Evolutionary conservation across 2,888 invertebrate genomes (phyloP).

Genomic region (Ophion obscuratus): DNA sequence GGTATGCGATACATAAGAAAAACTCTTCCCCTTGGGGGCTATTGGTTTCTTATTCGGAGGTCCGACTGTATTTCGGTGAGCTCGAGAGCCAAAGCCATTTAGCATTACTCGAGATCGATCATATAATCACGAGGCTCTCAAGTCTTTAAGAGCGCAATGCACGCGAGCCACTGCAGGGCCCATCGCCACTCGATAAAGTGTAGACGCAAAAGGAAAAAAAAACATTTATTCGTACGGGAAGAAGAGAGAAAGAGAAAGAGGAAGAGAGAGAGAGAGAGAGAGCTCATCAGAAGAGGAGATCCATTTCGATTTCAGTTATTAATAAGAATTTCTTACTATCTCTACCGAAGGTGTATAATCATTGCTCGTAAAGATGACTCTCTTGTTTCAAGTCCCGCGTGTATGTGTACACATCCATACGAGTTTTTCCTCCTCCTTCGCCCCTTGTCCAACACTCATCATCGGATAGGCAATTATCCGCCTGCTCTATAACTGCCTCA

Average conservation of each 20-base stretch:
- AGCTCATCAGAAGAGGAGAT: slow-evolving; percentile 55
- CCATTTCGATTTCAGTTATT: slow-evolving; percentile 71
- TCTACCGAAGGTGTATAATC: slow-evolving; percentile 73
- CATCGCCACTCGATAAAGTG: slow-evolving; percentile 40
- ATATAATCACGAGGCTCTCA: slow-evolving; percentile 50
- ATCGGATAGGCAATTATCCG: slow-evolving; percentile 57
- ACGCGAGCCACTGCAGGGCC: slow-evolving; percentile 53
- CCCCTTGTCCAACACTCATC: slow-evolving; percentile 55
- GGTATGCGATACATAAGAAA: no score
- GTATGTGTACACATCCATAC: slow-evolving; percentile 50
- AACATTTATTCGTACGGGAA: slow-evolving; percentile 37
- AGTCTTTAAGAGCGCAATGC: slow-evolving; percentile 48
- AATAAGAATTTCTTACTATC: slow-evolving; percentile 71
- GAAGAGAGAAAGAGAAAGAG: background rate
- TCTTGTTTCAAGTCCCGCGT: slow-evolving; percentile 49
- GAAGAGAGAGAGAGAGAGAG: slow-evolving; percentile 24
- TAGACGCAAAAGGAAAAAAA: background rate
- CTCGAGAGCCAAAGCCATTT: slow-evolving; percentile 18
- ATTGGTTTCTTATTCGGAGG: no score
- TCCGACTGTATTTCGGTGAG: slow-evolving; percentile 6
- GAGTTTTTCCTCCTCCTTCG: slow-evolving; percentile 34
- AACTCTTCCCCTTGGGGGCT: no score
- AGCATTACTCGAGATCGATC: slow-evolving; percentile 41
- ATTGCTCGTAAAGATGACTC: slow-evolving; percentile 73
- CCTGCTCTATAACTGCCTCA: slow-evolving; percentile 59